phyloP scores from a whole-genome alignment of 2,113 vertebrate genomes.

The Nothobranchius kuhntae region DNA sequence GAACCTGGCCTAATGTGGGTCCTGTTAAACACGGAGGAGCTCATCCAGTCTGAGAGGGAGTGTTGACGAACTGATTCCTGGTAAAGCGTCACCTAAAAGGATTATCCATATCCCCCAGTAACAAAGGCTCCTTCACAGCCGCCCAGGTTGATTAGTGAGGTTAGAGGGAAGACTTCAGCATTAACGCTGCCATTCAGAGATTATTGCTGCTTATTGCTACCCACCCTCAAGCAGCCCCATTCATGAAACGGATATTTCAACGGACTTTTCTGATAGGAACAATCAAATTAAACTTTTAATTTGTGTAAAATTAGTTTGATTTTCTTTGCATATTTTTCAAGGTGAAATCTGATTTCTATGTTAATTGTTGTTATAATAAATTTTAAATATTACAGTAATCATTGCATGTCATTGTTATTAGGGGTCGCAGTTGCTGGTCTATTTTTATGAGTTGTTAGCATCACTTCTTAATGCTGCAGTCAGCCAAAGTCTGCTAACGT shows the following conservation, averaged over 20 bases:
- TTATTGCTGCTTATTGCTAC: slow-evolving; percentile 31
- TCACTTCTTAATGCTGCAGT: slow-evolving; percentile 33
- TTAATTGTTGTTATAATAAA: not conserved
- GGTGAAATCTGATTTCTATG: not conserved
- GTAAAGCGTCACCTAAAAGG: slow-evolving; percentile 59
- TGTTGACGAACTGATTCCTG: slow-evolving; percentile 41
- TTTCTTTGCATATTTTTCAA: not conserved
- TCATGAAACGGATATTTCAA: slow-evolving; percentile 36
- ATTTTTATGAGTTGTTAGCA: slow-evolving; percentile 6
- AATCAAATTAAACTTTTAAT: no score
- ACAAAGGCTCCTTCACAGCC: slow-evolving; percentile 30
- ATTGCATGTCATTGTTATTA: not conserved
- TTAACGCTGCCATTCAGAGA: slow-evolving; percentile 27
- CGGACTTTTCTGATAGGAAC: not conserved
- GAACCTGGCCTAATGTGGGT: slow-evolving; percentile 12
- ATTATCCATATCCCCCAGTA: slow-evolving; percentile 61
- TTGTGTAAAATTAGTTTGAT: no score
- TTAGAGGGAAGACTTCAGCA: slow-evolving; percentile 24
- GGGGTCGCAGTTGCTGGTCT: not conserved
- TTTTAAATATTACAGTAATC: not conserved
- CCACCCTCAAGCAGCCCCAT: slow-evolving; percentile 33
- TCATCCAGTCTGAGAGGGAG: slow-evolving; percentile 50
- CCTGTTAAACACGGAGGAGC: slow-evolving; percentile 23
- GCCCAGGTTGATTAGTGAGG: slow-evolving; percentile 28
- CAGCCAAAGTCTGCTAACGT: slow-evolving; percentile 14